phyloP scores from a whole-genome alignment of 1,140 invertebrate genomes.

The Drosophila burlai region DNA sequence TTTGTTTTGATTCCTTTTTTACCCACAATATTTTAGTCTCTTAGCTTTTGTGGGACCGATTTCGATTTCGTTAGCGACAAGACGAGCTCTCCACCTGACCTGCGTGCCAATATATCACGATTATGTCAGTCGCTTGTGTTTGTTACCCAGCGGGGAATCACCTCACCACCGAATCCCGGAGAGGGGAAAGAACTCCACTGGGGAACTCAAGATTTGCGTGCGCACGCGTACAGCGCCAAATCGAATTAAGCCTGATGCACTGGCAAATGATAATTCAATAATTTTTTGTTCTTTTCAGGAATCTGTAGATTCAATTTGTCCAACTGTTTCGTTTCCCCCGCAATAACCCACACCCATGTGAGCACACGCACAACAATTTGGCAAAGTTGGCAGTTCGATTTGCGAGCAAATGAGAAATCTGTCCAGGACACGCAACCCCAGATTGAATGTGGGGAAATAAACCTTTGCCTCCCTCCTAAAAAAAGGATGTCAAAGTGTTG shows the following conservation, averaged over 20 bases:
- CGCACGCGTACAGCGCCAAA: conserved; percentile 82
- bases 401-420: conserved; percentile 76
- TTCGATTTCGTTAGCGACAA: conserved; percentile 37
- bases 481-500: conserved; percentile 61
- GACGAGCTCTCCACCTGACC: conserved; percentile 38
- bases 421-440: conserved; percentile 63
- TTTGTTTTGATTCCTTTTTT: background rate
- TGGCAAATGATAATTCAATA: conserved; percentile 82
- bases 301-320: conserved; percentile 71
- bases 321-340: conserved; percentile 52
- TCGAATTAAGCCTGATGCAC: conserved; percentile 79
- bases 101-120: conserved; percentile 81
- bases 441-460: background rate
- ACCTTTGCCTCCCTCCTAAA: background rate
- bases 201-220: conserved; percentile 58
- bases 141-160: conserved; percentile 63
- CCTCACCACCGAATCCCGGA: conserved; percentile 3
- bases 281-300: conserved; percentile 20
- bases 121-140: conserved; percentile 80
- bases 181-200: conserved; percentile 2
- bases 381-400: conserved; percentile 81
- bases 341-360: conserved; percentile 50
- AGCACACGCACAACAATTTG: conserved; percentile 80
- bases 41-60: background rate
- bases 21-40: background rate